Percentiles rank a stretch among this genome's conserved stretches.
Evolutionary conservation across 2,113 vertebrate species (phyloP).

Genomic region (Onychorhynchus coronatus): DNA sequence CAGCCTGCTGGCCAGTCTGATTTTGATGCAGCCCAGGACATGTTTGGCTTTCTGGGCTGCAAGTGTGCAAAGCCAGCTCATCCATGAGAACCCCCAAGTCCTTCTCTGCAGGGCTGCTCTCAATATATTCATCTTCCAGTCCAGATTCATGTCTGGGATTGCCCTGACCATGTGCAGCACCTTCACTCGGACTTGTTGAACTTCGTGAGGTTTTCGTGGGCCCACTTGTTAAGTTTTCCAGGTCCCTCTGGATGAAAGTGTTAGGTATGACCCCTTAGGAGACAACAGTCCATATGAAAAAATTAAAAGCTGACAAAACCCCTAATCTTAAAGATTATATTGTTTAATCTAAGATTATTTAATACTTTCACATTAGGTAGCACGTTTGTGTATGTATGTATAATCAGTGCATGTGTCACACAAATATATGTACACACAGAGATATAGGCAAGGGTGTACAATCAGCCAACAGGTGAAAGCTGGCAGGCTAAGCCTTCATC

Average conservation of each 20-base stretch:
- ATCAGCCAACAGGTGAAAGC: not conserved
- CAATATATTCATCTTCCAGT: not conserved
- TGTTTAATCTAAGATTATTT: not conserved
- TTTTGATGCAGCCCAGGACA: not conserved
- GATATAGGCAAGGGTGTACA: not conserved
- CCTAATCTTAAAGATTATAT: not conserved
- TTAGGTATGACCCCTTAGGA: not conserved
- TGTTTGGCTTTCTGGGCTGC: not conserved
- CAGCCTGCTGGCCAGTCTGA: not conserved
- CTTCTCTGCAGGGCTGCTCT: not conserved
- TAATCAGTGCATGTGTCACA: not conserved
- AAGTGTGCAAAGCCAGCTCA: not conserved
- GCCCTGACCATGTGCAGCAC: not conserved
- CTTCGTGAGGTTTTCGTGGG: not conserved
- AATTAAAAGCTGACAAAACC: not conserved
- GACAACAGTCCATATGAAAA: not conserved
- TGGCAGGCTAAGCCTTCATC: not conserved
- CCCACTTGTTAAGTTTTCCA: not conserved
- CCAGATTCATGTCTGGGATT: not conserved
- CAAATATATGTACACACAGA: not conserved
- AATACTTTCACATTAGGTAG: not conserved
- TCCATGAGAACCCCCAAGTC: not conserved
- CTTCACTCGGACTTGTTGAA: not conserved
- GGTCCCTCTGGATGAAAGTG: not conserved
- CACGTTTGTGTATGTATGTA: fast-evolving